phyloP scores from a whole-genome alignment of 2,113 vertebrate genomes.

The Microcebus lehilahytsara region DNA sequence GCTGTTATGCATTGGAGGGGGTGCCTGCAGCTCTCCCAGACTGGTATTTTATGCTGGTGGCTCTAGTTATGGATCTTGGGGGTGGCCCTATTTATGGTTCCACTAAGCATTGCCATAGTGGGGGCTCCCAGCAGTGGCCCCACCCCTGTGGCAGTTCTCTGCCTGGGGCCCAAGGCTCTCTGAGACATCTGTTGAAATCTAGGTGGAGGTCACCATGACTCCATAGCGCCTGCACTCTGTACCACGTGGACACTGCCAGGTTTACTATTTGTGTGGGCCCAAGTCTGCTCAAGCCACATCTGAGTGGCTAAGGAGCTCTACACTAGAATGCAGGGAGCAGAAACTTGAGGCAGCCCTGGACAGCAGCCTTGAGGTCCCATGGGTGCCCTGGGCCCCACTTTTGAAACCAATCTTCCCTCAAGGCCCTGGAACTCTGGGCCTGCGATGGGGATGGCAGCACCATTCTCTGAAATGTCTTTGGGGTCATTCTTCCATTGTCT shows the following conservation, averaged over 20 bases:
- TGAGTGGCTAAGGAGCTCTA: background rate
- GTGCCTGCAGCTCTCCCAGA: background rate
- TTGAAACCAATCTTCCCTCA: background rate
- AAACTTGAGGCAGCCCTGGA: background rate
- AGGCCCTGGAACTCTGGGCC: background rate
- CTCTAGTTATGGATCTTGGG: background rate
- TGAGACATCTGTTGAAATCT: background rate
- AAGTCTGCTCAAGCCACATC: background rate
- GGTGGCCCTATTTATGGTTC: background rate
- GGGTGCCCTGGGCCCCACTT: background rate
- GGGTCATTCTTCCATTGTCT: background rate
- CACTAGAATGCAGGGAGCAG: background rate
- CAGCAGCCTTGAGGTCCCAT: background rate
- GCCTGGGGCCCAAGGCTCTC: background rate
- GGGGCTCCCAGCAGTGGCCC: background rate
- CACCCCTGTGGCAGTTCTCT: background rate
- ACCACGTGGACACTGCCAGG: background rate
- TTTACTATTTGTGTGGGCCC: background rate
- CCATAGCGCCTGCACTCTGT: background rate
- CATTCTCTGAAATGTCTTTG: background rate
- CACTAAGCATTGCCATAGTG: background rate
- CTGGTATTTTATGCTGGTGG: background rate
- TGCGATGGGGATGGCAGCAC: background rate
- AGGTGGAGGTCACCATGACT: background rate
- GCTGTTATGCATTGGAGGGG: background rate